A percentile compares a stretch with the other conserved stretches of the same genome.
phyloP scores from a whole-genome alignment of 2,888 invertebrate species.

The Dicyrtomina minuta region DNA sequence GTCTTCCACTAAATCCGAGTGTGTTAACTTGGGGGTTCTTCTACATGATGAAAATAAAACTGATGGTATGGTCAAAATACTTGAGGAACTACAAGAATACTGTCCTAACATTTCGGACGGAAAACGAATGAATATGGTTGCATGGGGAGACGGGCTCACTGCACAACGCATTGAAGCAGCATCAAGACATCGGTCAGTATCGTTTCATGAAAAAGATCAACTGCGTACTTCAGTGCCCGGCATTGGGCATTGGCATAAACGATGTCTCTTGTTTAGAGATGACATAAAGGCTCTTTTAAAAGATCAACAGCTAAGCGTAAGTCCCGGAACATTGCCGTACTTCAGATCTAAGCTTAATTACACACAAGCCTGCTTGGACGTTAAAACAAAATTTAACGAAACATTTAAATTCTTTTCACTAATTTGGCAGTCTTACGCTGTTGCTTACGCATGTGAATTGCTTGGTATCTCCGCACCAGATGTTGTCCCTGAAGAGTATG shows the following conservation, averaged over 20 bases:
- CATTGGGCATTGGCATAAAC: conserved; percentile 4
- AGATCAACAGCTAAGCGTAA: neutral
- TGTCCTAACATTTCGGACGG: conserved; percentile 3
- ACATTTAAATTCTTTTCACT: neutral
- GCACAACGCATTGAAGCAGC: neutral
- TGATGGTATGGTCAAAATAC: neutral
- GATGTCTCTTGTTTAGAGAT: neutral
- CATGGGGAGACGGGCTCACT: no score
- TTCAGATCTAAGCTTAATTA: neutral
- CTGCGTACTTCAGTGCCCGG: neutral
- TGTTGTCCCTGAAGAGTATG: neutral
- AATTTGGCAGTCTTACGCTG: neutral
- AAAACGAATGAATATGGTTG: neutral
- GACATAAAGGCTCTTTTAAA: neutral
- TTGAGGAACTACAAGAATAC: neutral
- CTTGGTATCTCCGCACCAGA: neutral
- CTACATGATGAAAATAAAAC: conserved; percentile 13
- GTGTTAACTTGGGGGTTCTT: conserved; percentile 1
- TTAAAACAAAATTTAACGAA: conserved; percentile 9
- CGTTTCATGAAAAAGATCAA: neutral
- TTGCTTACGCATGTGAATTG: neutral
- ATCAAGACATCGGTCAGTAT: neutral
- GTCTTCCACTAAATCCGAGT: neutral
- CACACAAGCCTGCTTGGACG: neutral
- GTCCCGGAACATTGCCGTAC: no score